Percentiles rank a stretch among this genome's conserved stretches.
These are phyloP conservation scores for Brachypodius melanocephalos DNA, from an alignment of 2,113 vertebrate genomes.

Conservation along the genomic window DNA sequence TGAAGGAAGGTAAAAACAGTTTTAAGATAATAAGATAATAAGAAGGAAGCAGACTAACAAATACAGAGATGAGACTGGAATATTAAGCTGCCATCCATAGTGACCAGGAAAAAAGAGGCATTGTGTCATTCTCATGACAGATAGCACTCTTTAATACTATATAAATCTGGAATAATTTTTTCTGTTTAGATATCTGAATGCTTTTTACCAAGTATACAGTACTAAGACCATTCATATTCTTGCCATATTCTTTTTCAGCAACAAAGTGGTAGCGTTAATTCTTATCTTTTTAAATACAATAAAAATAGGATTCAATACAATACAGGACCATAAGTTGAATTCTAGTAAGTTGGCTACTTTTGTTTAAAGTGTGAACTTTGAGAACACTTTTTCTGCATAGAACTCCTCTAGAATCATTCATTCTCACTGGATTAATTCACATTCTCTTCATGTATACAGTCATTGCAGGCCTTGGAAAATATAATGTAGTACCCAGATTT, in stretches of 20 bases:
- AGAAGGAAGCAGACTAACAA: neutral
- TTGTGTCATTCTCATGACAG: neutral
- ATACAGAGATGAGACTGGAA: neutral
- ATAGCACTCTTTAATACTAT: neutral
- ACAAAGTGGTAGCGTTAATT: neutral
- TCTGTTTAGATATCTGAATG: neutral
- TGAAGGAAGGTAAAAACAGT: neutral
- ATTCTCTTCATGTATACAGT: neutral
- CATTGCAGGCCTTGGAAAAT: neutral
- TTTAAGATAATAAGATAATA: neutral
- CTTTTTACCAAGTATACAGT: neutral
- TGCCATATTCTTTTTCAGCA: neutral
- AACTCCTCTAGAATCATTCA: slow-evolving; percentile 5
- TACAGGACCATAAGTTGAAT: neutral
- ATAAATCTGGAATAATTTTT: neutral
- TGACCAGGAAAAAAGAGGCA: neutral
- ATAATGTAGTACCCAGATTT: neutral
- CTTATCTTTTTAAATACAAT: neutral
- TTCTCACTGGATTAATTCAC: neutral
- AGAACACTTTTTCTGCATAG: neutral
- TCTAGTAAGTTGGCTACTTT: neutral
- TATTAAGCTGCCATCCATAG: neutral
- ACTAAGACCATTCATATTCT: neutral
- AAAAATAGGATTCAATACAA: neutral
- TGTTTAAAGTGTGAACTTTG: neutral